These are phyloP conservation scores for Erebia palarica DNA, from an alignment of 2,888 invertebrate genomes.

Conservation along the genomic window DNA sequence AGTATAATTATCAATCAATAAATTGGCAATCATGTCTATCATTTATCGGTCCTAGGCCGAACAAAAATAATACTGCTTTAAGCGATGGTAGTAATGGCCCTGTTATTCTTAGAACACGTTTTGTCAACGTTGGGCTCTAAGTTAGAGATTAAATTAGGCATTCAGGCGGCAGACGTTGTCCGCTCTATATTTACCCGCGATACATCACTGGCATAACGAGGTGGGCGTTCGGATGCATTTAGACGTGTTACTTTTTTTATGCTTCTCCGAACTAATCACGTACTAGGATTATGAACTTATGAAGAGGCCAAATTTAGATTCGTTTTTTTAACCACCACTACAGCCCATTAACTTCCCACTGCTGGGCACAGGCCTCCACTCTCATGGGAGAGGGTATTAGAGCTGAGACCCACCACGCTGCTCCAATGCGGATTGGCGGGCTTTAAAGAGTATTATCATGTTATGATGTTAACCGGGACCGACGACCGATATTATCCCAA, in stretches of 20 bases:
- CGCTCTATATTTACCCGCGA: conserved; percentile 47
- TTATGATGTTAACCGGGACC: too few species aligned
- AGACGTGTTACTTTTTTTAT: neutral
- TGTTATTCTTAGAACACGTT: conserved; percentile 1
- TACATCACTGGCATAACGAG: conserved; percentile 53
- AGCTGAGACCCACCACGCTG: too few species aligned
- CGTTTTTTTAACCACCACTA: neutral
- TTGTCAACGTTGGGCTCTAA: conserved; percentile 18
- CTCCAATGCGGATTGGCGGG: too few species aligned
- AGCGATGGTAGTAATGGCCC: neutral
- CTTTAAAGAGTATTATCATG: too few species aligned
- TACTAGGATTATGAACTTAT: conserved; percentile 21
- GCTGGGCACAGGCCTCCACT: too few species aligned
- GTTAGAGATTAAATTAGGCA: conserved; percentile 34
- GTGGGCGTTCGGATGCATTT: conserved; percentile 47
- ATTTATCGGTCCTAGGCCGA: too few species aligned
- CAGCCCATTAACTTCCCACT: too few species aligned
- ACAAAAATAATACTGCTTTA: too few species aligned
- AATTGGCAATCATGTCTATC: too few species aligned
- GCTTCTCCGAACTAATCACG: conserved; percentile 9
- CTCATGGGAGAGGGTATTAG: too few species aligned
- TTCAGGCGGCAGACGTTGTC: conserved; percentile 32
- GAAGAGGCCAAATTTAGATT: conserved; percentile 6
- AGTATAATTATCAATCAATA: too few species aligned
- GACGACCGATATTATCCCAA: too few species aligned